A percentile compares a stretch with the other conserved stretches of the same genome.
phyloP scores from a whole-genome alignment of 2,797 vertebrate species.

The Rhabdophis nuchalis region DNA sequence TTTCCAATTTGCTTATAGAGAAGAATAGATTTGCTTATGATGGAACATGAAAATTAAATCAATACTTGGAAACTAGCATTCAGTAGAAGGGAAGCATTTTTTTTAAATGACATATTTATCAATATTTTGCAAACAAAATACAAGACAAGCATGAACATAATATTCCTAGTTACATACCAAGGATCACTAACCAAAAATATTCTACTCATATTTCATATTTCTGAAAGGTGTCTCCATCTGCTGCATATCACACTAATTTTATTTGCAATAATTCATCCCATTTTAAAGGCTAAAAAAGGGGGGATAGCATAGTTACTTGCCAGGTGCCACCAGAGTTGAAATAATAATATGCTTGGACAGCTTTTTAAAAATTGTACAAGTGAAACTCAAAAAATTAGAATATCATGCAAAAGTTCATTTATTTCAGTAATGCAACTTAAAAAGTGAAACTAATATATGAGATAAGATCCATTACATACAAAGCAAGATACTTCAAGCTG shows the following conservation, averaged over 20 bases:
- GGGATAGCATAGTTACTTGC: not conserved
- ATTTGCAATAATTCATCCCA: not conserved
- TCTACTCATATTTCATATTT: not conserved
- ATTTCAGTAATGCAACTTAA: too few relatives aligned
- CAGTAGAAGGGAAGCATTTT: not conserved
- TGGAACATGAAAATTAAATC: not conserved
- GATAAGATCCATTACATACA: too few relatives aligned
- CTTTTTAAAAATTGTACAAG: not conserved
- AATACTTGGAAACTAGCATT: not conserved
- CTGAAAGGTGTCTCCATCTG: not conserved
- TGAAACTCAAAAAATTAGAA: too few relatives aligned
- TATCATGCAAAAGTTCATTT: too few relatives aligned
- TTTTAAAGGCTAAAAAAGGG: not conserved
- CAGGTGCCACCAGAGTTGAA: not conserved
- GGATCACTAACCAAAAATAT: not conserved
- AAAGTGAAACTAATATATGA: too few relatives aligned
- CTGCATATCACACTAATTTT: not conserved
- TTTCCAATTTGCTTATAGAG: not conserved
- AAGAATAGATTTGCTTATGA: not conserved
- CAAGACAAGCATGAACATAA: not conserved
- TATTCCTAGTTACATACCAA: not conserved
- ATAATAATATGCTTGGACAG: not conserved
- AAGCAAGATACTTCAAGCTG: too few relatives aligned
- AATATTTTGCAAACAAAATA: not conserved
- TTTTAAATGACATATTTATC: not conserved